Conservation (phyloP, 1,140 invertebrate species). For the Choristoneura fumiferana region DNA sequence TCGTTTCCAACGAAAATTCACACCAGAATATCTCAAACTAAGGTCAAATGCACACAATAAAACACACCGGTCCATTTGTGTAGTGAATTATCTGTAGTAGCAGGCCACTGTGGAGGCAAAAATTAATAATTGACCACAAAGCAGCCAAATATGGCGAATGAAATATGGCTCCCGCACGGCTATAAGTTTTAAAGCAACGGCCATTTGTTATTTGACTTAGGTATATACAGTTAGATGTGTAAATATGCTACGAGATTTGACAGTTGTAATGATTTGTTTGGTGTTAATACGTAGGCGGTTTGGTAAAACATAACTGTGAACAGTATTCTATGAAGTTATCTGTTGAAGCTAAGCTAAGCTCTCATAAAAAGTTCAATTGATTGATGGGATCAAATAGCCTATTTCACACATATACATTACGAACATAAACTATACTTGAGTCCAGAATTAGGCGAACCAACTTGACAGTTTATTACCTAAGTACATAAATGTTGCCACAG, state of each 20-base stretch:
- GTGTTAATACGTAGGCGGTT: neutral
- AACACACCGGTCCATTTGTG: neutral
- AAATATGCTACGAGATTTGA: neutral
- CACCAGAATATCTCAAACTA: neutral
- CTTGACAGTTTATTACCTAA: too few species aligned
- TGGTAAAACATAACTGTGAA: too few species aligned
- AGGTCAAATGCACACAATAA: neutral
- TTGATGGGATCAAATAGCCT: too few species aligned
- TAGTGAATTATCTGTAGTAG: too few species aligned
- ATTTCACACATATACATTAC: too few species aligned
- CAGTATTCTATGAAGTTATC: too few species aligned
- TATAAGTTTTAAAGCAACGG: neutral
- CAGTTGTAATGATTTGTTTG: neutral
- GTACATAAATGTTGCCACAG: too few species aligned
- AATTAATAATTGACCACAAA: conserved; percentile 22
- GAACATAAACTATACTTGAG: too few species aligned
- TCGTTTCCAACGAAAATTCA: too few species aligned
- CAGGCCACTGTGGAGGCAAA: conserved; percentile 19
- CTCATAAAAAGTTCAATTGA: too few species aligned
- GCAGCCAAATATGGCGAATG: conserved; percentile 13
- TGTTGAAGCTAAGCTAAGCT: too few species aligned
- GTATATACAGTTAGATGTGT: neutral
- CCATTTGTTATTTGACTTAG: neutral
- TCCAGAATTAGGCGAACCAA: too few species aligned
- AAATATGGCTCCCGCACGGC: conserved; percentile 11